Evolutionary conservation across 1,140 invertebrate species (phyloP).

Genomic region (Calycopis cecrops): DNA sequence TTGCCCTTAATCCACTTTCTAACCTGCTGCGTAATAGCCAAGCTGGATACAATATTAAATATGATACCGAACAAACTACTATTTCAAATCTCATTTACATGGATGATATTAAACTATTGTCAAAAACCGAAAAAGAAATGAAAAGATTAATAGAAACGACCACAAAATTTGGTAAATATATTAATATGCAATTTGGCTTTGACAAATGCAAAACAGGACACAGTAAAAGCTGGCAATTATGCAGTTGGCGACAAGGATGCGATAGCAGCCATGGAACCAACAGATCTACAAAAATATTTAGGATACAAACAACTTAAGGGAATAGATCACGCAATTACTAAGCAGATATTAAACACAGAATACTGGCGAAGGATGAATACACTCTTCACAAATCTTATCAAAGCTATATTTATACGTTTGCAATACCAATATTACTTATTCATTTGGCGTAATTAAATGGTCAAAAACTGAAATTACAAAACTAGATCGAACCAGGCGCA

Average conservation of each 20-base stretch:
- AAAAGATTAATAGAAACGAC: conserved; percentile 2
- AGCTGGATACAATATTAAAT: conserved; percentile 9
- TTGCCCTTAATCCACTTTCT: conserved; percentile 17
- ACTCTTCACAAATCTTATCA: conserved; percentile 9
- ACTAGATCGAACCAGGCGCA: conserved; percentile 10
- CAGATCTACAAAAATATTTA: conserved; percentile 13
- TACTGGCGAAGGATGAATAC: conserved; percentile 8
- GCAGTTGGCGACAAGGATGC: conserved; percentile 1
- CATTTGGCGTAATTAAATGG: conserved; percentile 15
- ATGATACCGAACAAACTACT: not conserved
- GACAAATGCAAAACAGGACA: conserved; percentile 18
- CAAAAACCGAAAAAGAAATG: conserved; percentile 4
- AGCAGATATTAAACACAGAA: conserved; percentile 12
- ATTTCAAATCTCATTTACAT: conserved; percentile 16
- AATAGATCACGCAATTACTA: conserved; percentile 11
- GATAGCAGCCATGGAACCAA: conserved; percentile 1
- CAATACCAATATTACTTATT: conserved; percentile 19
- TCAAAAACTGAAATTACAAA: conserved; percentile 14
- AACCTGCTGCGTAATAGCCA: conserved; percentile 5
- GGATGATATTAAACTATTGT: conserved; percentile 20
- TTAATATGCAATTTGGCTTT: conserved; percentile 12
- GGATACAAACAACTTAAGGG: conserved; percentile 9
- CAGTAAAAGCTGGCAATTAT: not conserved
- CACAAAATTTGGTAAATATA: conserved; percentile 5
- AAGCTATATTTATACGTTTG: conserved; percentile 15